Base-by-base conservation (phyloP, 1,140 invertebrate species). In the Dufourea novaeangliae region DNA sequence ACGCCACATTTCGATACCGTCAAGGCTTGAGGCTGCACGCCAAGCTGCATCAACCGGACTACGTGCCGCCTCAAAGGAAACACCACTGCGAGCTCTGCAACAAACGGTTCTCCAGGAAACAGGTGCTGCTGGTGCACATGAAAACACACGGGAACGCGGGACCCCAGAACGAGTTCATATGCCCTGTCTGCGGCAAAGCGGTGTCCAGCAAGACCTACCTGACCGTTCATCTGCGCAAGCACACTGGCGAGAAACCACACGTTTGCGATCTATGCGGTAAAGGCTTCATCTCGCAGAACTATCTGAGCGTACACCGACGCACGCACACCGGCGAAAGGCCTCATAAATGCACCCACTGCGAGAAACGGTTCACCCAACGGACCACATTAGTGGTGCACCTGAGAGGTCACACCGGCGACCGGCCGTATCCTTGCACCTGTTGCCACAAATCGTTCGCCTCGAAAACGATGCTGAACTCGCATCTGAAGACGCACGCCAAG, bases 211-310 rank as follows among this genome's bases (percentile, higher is more conserved):
- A 96, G 92, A 95, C 97, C 0, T 97, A 97, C 17, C 88, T 98
- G 11, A 96, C 95, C 41, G 97, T 98, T 90, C 97, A 97, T 87
- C 92, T 96, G 63, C 91, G 96, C 17, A 97, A 96, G 22, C 96
- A 97, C 88, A 95, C 90, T 81, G 93, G 93, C 1, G 92, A 93
- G 44, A 94, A 93, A 78, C 93, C 93, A 0, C 93, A 93, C 68
- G 87, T 90, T 0, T 94, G 93, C 83, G 91, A 93, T 41, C 75
- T 93, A 6, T 94, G 94, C 64, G 95, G 94, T 22, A 96, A 96
- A 83, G 94, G 94, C 0, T 96, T 96, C 85, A 95, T 95, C 44
- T 93, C 95, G 12, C 90, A 95, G 70, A 95, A 96, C 79, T 95
- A 96, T 82, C 87, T 96, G 7, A 96, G 95, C 83, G 95, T 96